A percentile compares a stretch with the other conserved stretches of the same genome.
phyloP scores from a whole-genome alignment of 2,113 vertebrate genomes.

The Pipra filicauda region DNA sequence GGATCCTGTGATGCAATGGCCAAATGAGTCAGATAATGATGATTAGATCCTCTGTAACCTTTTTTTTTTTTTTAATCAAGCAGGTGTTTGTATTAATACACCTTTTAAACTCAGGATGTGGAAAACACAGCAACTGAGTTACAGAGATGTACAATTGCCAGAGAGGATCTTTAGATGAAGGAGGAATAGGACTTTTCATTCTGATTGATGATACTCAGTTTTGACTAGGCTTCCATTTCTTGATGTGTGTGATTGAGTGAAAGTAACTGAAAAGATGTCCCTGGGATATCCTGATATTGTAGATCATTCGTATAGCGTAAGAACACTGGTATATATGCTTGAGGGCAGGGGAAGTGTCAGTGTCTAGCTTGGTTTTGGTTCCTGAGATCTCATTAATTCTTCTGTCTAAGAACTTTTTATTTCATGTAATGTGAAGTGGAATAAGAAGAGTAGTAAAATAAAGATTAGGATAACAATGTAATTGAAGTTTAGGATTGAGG shows the following conservation, averaged over 20 bases:
- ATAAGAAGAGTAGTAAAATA: background rate
- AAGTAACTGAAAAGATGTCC: background rate
- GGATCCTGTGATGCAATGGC: background rate
- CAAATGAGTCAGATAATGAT: background rate
- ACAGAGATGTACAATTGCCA: background rate
- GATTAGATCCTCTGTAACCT: background rate
- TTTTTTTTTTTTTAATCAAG: background rate
- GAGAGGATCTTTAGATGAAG: background rate
- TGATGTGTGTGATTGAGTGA: background rate
- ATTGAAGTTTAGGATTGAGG: background rate
- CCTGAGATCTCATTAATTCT: background rate
- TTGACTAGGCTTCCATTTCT: background rate
- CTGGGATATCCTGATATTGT: background rate
- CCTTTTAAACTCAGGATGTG: fast-evolving
- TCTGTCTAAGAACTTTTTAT: background rate
- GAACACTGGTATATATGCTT: background rate
- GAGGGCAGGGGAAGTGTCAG: fast-evolving
- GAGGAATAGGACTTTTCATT: background rate
- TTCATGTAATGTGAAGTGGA: background rate
- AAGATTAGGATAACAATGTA: background rate
- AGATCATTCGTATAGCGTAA: background rate
- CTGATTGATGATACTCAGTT: background rate
- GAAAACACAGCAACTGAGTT: background rate
- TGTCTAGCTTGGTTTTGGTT: background rate
- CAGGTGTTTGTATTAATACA: background rate